phyloP scores from a whole-genome alignment of 2,113 vertebrate genomes.

The Panthera leo region DNA sequence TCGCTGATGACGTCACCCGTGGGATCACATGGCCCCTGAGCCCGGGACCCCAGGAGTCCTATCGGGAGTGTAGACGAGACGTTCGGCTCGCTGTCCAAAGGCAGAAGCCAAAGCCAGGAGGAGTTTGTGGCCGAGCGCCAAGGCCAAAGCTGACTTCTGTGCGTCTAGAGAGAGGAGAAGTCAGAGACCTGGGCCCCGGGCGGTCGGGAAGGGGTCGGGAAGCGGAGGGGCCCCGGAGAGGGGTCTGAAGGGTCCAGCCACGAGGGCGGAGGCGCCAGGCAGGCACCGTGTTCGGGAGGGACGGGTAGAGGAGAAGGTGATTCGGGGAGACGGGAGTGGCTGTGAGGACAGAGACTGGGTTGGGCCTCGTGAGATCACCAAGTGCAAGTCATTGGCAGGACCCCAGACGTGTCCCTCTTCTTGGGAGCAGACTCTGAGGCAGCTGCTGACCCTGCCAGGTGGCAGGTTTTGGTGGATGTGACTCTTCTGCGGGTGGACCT shows the following conservation, averaged over 20 bases:
- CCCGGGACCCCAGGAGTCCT: background rate
- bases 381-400: background rate
- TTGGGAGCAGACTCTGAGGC: background rate
- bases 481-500: background rate
- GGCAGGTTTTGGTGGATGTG: background rate
- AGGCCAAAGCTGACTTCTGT: background rate
- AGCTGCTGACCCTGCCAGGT: background rate
- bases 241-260: too few species aligned
- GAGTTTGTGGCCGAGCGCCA: too few species aligned
- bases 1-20: rapidly evolving
- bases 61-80: background rate
- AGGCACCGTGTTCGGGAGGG: rapidly evolving
- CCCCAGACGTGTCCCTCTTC: background rate
- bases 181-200: background rate
- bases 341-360: rapidly evolving
- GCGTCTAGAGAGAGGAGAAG: background rate
- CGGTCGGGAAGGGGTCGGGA: background rate
- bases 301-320: background rate
- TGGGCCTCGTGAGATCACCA: background rate
- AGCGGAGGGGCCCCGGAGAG: background rate
- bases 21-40: rapidly evolving
- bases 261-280: rapidly evolving
- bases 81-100: background rate
- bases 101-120: background rate
- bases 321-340: background rate